Evolutionary conservation across 2,888 invertebrate genomes (phyloP).

Genomic region (Tribolium freemani): DNA sequence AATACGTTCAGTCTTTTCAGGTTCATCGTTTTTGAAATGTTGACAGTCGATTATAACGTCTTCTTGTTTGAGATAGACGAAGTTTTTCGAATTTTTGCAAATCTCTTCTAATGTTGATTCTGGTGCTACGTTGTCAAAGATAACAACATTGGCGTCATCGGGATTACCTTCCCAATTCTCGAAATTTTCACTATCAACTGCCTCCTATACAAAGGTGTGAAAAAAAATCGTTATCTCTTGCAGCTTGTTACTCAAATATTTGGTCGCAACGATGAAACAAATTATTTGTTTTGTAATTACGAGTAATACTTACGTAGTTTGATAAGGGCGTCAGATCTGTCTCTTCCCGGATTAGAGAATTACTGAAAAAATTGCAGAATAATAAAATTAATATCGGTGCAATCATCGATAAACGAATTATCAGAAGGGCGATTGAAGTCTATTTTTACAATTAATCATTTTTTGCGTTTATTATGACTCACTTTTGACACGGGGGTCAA

Average conservation of each 20-base stretch:
- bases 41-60: slow-evolving; percentile 29
- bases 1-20: background rate
- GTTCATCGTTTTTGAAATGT: slow-evolving; percentile 5
- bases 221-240: slow-evolving; percentile 13
- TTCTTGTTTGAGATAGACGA: slow-evolving; percentile 48
- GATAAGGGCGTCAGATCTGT: slow-evolving; percentile 33
- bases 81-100: slow-evolving; percentile 64
- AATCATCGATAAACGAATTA: slow-evolving; percentile 4
- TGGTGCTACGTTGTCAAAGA: slow-evolving; percentile 53
- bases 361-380: slow-evolving; percentile 12
- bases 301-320: slow-evolving; percentile 28
- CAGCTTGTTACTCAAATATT: slow-evolving; percentile 21
- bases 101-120: slow-evolving; percentile 61
- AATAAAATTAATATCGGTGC: slow-evolving; percentile 6
- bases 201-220: background rate
- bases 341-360: slow-evolving; percentile 16
- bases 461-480: background rate
- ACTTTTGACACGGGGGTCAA: background rate
- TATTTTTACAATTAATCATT: too few species aligned
- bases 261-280: slow-evolving; percentile 1
- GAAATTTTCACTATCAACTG: slow-evolving; percentile 8
- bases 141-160: slow-evolving; percentile 8
- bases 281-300: slow-evolving; percentile 16
- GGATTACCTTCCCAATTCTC: slow-evolving; percentile 6
- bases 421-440: background rate